Evolutionary conservation across 2,888 invertebrate genomes (phyloP).

Genomic region (Chouioia cunea): DNA sequence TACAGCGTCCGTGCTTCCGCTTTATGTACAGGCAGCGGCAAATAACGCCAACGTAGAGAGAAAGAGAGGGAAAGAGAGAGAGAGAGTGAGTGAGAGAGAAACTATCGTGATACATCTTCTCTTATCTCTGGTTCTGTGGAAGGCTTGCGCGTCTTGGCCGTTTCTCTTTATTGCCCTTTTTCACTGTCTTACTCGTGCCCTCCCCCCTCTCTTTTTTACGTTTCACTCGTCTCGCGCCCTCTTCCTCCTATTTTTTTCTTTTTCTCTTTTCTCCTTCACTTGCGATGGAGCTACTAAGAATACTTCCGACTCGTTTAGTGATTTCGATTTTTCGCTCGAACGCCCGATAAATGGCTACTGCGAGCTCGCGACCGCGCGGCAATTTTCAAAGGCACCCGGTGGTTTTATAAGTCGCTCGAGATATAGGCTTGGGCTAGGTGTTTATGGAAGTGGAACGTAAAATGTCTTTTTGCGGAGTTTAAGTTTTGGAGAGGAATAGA

Average conservation of each 20-base stretch:
- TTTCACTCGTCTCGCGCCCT: conserved; percentile 30
- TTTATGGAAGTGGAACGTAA: too few species aligned
- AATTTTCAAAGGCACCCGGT: too few species aligned
- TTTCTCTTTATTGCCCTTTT: conserved; percentile 34
- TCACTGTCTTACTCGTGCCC: conserved; percentile 30
- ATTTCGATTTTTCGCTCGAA: conserved; percentile 37
- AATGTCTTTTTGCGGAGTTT: too few species aligned
- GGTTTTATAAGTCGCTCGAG: too few species aligned
- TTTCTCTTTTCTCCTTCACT: neutral
- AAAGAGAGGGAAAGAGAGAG: conserved; percentile 12
- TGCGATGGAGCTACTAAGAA: neutral
- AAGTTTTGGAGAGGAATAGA: too few species aligned
- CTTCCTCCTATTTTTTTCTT: neutral
- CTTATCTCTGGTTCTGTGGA: conserved; percentile 16
- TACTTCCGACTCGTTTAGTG: conserved; percentile 11
- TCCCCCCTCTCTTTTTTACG: conserved; percentile 18
- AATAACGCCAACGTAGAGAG: conserved; percentile 30
- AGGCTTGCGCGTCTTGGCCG: conserved; percentile 1
- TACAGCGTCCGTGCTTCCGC: conserved; percentile 31
- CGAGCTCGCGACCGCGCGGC: too few species aligned
- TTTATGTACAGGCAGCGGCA: conserved; percentile 43
- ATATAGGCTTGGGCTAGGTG: too few species aligned
- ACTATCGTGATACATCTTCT: conserved; percentile 39
- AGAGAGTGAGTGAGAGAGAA: conserved; percentile 13
- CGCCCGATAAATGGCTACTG: conserved; percentile 35